Base-by-base conservation (phyloP, 1,140 invertebrate genomes). In the Megathymus violae region DNA sequence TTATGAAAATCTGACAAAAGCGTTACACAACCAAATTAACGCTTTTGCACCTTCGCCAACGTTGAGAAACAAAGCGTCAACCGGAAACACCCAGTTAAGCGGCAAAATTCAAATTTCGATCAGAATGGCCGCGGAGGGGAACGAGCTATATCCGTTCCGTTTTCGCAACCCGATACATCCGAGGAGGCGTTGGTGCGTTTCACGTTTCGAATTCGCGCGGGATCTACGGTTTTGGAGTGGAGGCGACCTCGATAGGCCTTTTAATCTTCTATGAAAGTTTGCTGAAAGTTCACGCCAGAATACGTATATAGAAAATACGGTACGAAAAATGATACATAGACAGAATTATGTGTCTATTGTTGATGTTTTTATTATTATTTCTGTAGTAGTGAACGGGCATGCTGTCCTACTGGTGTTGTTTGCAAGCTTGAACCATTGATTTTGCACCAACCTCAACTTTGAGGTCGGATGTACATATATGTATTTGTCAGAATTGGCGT, bases 111-210 rank as follows among this genome's bases (percentile, higher is more conserved):
- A 80, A 89, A 88, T 83, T 82, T 84, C 78, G 76, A 81, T 75
- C 80, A 81, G 80, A 87, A 87, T 82, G 82, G 75, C 77, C 69
- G 67, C 48, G 44, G 73, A 83, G 78, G 78, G 80, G 79, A 81
- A 85, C 78, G 76, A 78, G 80, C 79, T 75, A 85, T 89, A 87
- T 90, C 87, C 87, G 87, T 85, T 90, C 81, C 71, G 85, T 86
- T 90, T 90, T 87, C 87, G 87, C 85, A 90, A 84, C 65, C 47
- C 51, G 41, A 58, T 58, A 80, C 62, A 72, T 78, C 76, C 71
- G 80, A 80, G 71, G 68, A 61, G 47, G 84, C 81, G 77, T 74
- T 88, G 71, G 74, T 72, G 81, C 82, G 78, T 83, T 74, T 70
- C 63, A 59, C 71, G 78, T 76, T 80, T 72, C 48, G 64, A 76